Evolutionary conservation across 2,888 invertebrate species (phyloP).

Genomic region (Hydraecia micacea): DNA sequence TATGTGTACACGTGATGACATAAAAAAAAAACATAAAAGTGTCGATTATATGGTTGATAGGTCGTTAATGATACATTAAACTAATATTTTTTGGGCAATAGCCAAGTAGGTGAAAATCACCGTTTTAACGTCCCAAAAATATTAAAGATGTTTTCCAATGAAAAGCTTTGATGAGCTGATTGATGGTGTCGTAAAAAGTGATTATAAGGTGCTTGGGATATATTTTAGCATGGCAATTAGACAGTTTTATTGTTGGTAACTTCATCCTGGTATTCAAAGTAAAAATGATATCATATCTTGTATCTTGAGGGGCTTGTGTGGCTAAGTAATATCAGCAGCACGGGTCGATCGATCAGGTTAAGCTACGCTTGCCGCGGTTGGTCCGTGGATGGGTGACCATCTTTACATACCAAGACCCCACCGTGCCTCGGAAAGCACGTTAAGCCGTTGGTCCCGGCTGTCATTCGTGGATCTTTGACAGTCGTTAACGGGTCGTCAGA

Average conservation of each 20-base stretch:
- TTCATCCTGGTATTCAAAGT: background rate
- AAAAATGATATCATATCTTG: background rate
- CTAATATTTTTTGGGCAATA: constrained; percentile 34
- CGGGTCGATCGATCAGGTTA: no score
- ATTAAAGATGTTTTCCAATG: background rate
- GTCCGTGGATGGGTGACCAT: no score
- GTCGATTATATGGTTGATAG: constrained; percentile 44
- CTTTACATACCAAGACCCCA: no score
- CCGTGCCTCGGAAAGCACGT: no score
- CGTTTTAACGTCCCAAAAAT: background rate
- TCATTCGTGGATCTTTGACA: no score
- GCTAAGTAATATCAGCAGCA: no score
- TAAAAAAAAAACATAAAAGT: constrained; percentile 45
- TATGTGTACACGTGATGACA: constrained; percentile 41
- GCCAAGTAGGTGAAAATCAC: constrained; percentile 51
- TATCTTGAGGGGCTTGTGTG: no score
- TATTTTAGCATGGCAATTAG: background rate
- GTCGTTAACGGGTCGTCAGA: no score
- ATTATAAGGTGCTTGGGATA: background rate
- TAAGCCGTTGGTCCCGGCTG: no score
- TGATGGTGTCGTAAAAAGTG: background rate
- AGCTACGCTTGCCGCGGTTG: no score
- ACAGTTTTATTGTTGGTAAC: background rate
- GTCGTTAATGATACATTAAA: constrained; percentile 42
- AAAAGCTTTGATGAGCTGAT: background rate